Conservation (phyloP, 2,888 invertebrate genomes). For the Oxyteleia sp. region DNA sequence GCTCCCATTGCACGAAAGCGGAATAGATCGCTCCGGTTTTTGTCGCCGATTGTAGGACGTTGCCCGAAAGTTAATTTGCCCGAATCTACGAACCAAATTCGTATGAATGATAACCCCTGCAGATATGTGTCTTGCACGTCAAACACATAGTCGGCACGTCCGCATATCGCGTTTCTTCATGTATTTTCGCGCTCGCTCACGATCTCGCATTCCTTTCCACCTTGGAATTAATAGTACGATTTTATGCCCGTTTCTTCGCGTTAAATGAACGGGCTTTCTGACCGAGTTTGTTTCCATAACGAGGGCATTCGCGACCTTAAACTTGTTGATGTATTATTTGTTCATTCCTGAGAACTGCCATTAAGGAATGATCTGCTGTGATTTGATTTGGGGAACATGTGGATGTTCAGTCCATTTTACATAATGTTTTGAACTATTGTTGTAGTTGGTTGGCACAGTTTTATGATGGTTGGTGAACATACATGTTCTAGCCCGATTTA, state of each 20-base stretch:
- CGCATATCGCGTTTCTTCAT: neutral
- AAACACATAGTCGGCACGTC: too few species aligned
- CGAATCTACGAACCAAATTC: conserved; percentile 38
- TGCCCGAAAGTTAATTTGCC: neutral
- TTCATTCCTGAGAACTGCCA: too few species aligned
- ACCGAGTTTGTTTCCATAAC: neutral
- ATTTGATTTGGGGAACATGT: too few species aligned
- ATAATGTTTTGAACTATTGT: too few species aligned
- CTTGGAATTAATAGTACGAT: conserved; percentile 21
- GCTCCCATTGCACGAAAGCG: conserved; percentile 38
- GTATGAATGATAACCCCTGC: conserved; percentile 40
- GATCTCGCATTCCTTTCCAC: conserved; percentile 36
- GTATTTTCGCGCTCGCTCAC: conserved; percentile 33
- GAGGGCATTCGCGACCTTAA: neutral
- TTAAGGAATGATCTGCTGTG: too few species aligned
- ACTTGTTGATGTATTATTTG: too few species aligned
- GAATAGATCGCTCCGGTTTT: conserved; percentile 51
- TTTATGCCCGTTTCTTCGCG: neutral
- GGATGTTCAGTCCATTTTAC: too few species aligned
- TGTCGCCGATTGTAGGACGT: conserved; percentile 1
- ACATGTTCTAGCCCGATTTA: too few species aligned
- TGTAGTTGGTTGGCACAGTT: too few species aligned
- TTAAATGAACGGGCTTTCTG: neutral
- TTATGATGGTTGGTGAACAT: too few species aligned
- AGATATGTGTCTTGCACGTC: conserved; percentile 15